A percentile compares a stretch with the other conserved stretches of the same genome.
phyloP scores from a whole-genome alignment of 2,113 vertebrate genomes.

The Theristicus caerulescens region DNA sequence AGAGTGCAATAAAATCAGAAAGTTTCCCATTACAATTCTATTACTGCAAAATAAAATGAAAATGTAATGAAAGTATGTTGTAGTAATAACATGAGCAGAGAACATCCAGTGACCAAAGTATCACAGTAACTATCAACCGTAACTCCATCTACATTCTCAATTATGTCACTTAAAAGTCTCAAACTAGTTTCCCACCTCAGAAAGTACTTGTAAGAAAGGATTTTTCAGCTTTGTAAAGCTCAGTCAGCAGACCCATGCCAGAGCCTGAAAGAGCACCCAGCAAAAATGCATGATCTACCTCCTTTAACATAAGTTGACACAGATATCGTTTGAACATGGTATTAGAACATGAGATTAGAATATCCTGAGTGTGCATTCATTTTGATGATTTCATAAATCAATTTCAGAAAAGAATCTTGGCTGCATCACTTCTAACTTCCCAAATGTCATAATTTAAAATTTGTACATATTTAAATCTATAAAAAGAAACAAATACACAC shows the following conservation, averaged over 20 bases:
- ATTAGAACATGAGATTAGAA: not conserved
- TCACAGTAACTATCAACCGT: not conserved
- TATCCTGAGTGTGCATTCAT: not conserved
- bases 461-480: not conserved
- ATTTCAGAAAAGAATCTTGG: not conserved
- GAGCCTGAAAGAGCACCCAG: not conserved
- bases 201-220: not conserved
- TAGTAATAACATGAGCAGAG: not conserved
- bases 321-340: not conserved
- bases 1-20: not conserved
- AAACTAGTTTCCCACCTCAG: not conserved
- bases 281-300: not conserved
- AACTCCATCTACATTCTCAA: not conserved
- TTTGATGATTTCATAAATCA: not conserved
- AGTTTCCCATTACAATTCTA: not conserved
- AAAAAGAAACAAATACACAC: not conserved
- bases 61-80: not conserved
- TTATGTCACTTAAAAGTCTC: not conserved
- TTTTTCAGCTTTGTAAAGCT: not conserved
- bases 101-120: not conserved
- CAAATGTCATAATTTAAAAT: not conserved
- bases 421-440: not conserved
- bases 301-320: not conserved
- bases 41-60: not conserved
- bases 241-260: not conserved